Percentiles rank a stretch among this genome's conserved stretches.
phyloP scores from a whole-genome alignment of 1,140 invertebrate genomes.

The Platorchestia sp. region DNA sequence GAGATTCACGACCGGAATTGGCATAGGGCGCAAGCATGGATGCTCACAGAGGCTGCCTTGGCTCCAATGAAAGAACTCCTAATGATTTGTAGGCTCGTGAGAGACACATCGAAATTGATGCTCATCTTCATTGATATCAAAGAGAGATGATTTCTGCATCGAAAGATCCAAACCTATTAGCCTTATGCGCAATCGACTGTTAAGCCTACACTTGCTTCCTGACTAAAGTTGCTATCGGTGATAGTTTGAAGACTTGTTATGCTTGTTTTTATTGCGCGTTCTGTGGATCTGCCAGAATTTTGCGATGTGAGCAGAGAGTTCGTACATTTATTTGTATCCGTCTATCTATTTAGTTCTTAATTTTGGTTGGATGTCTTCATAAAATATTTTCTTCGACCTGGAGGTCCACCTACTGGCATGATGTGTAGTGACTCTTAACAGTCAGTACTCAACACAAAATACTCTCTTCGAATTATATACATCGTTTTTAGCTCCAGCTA shows the following conservation, averaged over 20 bases:
- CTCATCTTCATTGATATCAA: neutral
- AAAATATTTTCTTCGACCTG: too few species aligned
- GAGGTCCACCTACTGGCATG: too few species aligned
- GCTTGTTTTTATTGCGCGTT: neutral
- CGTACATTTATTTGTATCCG: neutral
- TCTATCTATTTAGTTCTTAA: neutral
- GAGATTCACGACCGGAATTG: neutral
- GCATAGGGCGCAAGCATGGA: neutral
- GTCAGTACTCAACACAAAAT: too few species aligned
- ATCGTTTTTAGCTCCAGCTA: too few species aligned
- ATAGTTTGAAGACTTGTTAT: neutral
- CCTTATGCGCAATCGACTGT: neutral
- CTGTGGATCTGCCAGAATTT: neutral
- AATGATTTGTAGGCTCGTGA: neutral
- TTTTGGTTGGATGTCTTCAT: too few species aligned
- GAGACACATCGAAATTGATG: neutral
- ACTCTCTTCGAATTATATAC: too few species aligned
- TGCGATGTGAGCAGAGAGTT: neutral
- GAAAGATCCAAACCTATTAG: neutral
- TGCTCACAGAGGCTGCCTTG: neutral
- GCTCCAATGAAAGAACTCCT: neutral
- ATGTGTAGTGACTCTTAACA: too few species aligned
- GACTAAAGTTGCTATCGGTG: neutral
- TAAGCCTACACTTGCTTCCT: neutral
- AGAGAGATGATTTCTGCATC: neutral